Base-by-base conservation (phyloP, 2,113 vertebrate genomes). In the Oreochromis spilurus region DNA sequence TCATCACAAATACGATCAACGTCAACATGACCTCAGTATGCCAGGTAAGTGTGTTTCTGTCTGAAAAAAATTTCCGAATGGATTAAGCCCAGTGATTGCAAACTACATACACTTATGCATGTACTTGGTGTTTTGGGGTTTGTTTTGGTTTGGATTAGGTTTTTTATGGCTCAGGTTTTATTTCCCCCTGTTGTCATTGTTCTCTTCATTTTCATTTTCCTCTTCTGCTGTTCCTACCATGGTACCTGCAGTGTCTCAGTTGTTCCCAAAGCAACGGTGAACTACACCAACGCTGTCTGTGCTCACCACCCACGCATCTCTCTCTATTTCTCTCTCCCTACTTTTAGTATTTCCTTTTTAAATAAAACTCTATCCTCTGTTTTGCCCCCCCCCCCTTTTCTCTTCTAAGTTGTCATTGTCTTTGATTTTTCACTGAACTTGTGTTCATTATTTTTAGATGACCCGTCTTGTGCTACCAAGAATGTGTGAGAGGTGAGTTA, bases 401-500 rank as follows among this genome's bases (percentile, higher is more conserved):
- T 19, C 29, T 57, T 24, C 6, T 50, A 21, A 24, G 2, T 83
- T 54, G 40, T 67, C 58, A 4, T 85, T 48, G 48, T 78, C 70
- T 82, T 26, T 60, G 45, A 26, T 57, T 26, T 7, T 19, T 70
- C 34, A 88, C 50, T 29, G 14, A 85, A 38, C 40, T 67, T 81
- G 5, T 90, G 34, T n/a, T 87, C 24, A 24, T 84, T 40, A 2
- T 79, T 53, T 53, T 9, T 36, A 99, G 98, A 98, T 99, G 98
- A 99, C 98, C 93, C 97, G 92, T 19, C 84, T 99, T 95, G 97
- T 99, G 91, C 96, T 99, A 96, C 99, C 98, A 78, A 90, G 97
- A 94, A 99, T 99, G 99, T 95, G 96, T 87, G 95, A 97, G 94
- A 98, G 98, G 99, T 99, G 97, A 98, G 98, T 89, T 54, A 17